Percentiles rank a stretch among this genome's conserved stretches.
These are phyloP conservation scores for Cephus cinctus DNA, from an alignment of 1,140 invertebrate species.

Conservation along the genomic window DNA sequence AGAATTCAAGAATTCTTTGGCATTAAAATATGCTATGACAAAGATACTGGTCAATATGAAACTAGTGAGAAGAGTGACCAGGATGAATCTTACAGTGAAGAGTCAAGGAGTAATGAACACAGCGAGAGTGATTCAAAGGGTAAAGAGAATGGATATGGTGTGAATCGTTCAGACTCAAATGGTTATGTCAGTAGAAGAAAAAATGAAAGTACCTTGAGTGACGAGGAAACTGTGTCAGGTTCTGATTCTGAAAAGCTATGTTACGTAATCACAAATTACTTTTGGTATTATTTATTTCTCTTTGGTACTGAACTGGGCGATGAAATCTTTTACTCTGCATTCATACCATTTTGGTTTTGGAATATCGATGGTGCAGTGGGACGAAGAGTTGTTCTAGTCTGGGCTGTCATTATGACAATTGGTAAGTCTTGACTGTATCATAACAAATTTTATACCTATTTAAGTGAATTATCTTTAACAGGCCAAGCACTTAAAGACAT, in stretches of 20 bases:
- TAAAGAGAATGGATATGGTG: constrained; percentile 18
- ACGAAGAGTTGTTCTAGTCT: constrained; percentile 76
- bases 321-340: constrained; percentile 83
- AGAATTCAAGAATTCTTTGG: constrained; percentile 74
- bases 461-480: constrained; percentile 39
- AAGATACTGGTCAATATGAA: constrained; percentile 25
- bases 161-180: constrained; percentile 3
- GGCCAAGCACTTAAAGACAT: constrained; percentile 88
- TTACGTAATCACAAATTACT: constrained; percentile 70
- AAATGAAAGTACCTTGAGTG: constrained; percentile 12
- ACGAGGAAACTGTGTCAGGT: constrained; percentile 11
- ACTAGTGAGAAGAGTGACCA: constrained; percentile 35
- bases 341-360: constrained; percentile 92
- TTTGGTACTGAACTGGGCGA: constrained; percentile 83
- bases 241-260: constrained; percentile 17
- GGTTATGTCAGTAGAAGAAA: not conserved
- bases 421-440: constrained; percentile 54
- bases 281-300: constrained; percentile 85
- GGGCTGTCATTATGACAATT: constrained; percentile 83
- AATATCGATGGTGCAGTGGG: constrained; percentile 85
- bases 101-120: constrained; percentile 31
- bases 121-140: constrained; percentile 42
- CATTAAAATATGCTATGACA: constrained; percentile 53
- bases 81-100: constrained; percentile 34
- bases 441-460: constrained; percentile 5